Evolutionary conservation across 1,140 invertebrate genomes (phyloP).

Genomic region (Atta colombica): DNA sequence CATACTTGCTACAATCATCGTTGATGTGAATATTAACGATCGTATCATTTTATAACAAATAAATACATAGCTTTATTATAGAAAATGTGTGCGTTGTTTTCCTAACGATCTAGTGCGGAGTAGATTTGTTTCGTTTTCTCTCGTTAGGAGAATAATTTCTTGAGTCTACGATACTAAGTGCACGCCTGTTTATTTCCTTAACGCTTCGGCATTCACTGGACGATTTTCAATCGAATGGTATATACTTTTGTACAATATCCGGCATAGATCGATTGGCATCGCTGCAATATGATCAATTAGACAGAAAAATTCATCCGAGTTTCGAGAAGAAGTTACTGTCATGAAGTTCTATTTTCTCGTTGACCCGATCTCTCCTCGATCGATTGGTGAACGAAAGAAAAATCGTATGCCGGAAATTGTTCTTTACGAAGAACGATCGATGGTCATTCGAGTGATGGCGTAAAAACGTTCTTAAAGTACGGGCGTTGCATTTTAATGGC

Average conservation of each 20-base stretch:
- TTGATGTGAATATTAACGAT: slow-evolving; percentile 28
- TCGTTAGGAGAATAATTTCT: slow-evolving; percentile 52
- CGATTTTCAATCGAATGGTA: slow-evolving; percentile 72
- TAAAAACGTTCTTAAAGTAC: slow-evolving; percentile 55
- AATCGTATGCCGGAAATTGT: slow-evolving; percentile 23
- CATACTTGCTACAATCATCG: slow-evolving; percentile 4
- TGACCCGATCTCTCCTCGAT: neutral
- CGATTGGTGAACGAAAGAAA: neutral
- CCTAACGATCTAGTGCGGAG: slow-evolving; percentile 69
- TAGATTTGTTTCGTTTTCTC: slow-evolving; percentile 59
- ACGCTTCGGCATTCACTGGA: slow-evolving; percentile 69
- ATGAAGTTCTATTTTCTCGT: neutral
- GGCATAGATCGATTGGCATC: neutral
- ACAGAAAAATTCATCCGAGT: neutral
- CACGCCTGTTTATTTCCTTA: slow-evolving; percentile 10
- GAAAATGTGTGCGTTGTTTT: slow-evolving; percentile 78
- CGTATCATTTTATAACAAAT: slow-evolving; percentile 52
- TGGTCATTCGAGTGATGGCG: slow-evolving; percentile 19
- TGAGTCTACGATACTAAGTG: slow-evolving; percentile 34
- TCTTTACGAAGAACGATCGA: slow-evolving; percentile 38
- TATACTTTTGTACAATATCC: slow-evolving; percentile 38
- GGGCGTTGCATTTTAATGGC: slow-evolving; percentile 72
- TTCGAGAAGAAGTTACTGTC: slow-evolving; percentile 14
- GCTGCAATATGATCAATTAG: neutral
- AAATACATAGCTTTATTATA: slow-evolving; percentile 70